Conservation (phyloP, 2,797 vertebrate species). For the Sciurus carolinensis region DNA sequence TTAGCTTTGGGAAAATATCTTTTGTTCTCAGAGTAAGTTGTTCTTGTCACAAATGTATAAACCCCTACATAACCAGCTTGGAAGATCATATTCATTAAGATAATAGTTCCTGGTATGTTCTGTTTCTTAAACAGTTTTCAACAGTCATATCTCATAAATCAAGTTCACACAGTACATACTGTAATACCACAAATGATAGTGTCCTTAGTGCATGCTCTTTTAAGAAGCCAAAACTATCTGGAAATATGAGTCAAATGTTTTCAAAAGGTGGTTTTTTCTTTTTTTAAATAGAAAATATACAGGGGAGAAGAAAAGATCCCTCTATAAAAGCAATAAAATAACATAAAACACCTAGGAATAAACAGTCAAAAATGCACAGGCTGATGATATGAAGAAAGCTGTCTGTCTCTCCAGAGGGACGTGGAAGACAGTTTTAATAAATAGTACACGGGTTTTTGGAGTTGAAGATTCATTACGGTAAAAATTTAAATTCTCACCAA, state of each 20-base stretch:
- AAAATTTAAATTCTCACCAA: conserved; percentile 62
- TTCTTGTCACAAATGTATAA: conserved; percentile 66
- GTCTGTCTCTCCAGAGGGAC: neutral
- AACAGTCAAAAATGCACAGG: neutral
- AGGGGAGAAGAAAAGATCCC: neutral
- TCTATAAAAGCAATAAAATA: conserved; percentile 45
- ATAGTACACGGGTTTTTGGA: conserved; percentile 43
- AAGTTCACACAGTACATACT: conserved; percentile 65
- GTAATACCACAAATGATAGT: conserved; percentile 77
- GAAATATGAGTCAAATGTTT: conserved; percentile 54
- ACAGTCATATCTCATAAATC: conserved; percentile 64
- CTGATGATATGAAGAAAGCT: conserved; percentile 27
- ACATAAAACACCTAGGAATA: conserved; percentile 4
- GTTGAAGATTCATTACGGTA: conserved; percentile 37
- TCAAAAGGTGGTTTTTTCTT: neutral
- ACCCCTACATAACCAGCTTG: conserved; percentile 28
- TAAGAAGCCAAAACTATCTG: conserved; percentile 73
- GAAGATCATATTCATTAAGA: conserved; percentile 64
- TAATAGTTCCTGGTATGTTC: conserved; percentile 57
- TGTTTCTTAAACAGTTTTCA: conserved; percentile 69
- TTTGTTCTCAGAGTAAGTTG: conserved; percentile 43
- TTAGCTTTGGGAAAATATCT: conserved; percentile 49
- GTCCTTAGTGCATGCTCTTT: conserved; percentile 54
- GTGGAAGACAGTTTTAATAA: conserved; percentile 52
- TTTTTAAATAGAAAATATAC: neutral